Evolutionary conservation across 2,113 vertebrate genomes (phyloP).

Genomic region (Synchiropus splendidus): DNA sequence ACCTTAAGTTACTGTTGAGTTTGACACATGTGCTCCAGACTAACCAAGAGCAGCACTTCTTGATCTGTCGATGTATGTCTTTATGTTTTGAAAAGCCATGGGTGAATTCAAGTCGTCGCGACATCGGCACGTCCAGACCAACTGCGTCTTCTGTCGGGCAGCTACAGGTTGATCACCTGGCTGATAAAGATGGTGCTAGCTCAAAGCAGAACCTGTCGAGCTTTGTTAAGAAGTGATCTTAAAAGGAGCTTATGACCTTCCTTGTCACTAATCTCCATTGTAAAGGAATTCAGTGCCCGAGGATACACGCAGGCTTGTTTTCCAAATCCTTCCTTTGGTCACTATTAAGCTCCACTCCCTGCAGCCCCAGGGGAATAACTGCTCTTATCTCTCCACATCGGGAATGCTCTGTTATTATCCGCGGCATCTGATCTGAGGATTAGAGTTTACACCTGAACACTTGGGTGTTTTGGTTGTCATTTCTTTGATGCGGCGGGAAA

Average conservation of each 20-base stretch:
- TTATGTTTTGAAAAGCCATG: too few relatives aligned
- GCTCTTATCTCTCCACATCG: slow-evolving; percentile 27
- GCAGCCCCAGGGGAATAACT: slow-evolving; percentile 42
- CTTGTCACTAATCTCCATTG: slow-evolving; percentile 47
- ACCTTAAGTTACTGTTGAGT: too few relatives aligned
- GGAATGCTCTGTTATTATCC: slow-evolving; percentile 36
- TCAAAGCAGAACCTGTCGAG: slow-evolving; percentile 17
- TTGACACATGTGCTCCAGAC: too few relatives aligned
- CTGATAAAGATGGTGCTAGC: slow-evolving; percentile 26
- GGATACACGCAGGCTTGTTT: slow-evolving; percentile 55
- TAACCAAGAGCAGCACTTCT: too few relatives aligned
- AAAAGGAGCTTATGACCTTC: slow-evolving; percentile 37
- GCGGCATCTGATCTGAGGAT: slow-evolving; percentile 41
- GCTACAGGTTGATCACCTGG: slow-evolving; percentile 17
- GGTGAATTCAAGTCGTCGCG: too few relatives aligned
- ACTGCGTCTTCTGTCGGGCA: too few relatives aligned
- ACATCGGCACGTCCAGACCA: too few relatives aligned
- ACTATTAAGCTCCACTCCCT: slow-evolving; percentile 38
- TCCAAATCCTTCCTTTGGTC: slow-evolving; percentile 57
- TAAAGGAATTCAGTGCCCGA: slow-evolving; percentile 52
- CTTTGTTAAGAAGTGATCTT: slow-evolving; percentile 43
- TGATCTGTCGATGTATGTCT: too few relatives aligned
- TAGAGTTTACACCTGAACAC: slow-evolving; percentile 38
- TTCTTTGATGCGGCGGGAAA: slow-evolving; percentile 7
- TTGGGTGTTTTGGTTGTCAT: slow-evolving; percentile 15